These are phyloP conservation scores for Eriosoma lanigerum DNA, from an alignment of 1,140 invertebrate genomes.

Conservation along the genomic window DNA sequence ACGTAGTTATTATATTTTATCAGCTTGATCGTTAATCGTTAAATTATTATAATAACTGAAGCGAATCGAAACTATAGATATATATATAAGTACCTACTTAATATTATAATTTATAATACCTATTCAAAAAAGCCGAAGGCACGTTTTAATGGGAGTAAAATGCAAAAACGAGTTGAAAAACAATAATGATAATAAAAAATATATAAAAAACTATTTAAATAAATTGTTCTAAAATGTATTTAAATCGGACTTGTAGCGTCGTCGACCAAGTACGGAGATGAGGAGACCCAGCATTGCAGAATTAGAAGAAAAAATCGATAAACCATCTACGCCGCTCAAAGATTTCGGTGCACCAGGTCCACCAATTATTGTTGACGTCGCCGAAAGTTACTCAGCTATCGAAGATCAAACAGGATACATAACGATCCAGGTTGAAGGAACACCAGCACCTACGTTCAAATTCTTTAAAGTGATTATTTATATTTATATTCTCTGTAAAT, in stretches of 20 bases:
- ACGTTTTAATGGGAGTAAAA: neutral
- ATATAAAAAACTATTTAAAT: no score
- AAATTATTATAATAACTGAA: neutral
- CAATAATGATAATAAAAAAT: neutral
- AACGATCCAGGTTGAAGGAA: constrained; percentile 84
- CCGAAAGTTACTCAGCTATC: constrained; percentile 86
- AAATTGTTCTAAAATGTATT: neutral
- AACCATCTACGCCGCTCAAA: constrained; percentile 84
- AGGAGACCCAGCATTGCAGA: constrained; percentile 84
- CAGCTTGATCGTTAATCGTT: constrained; percentile 21
- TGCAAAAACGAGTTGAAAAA: neutral
- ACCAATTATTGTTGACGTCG: constrained; percentile 83
- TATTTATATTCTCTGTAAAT: no score
- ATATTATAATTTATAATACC: no score
- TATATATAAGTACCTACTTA: no score
- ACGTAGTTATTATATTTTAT: constrained; percentile 12
- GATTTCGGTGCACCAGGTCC: constrained; percentile 75
- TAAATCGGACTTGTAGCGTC: constrained; percentile 64
- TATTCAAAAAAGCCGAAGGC: neutral
- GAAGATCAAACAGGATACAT: constrained; percentile 91
- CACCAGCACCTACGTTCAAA: constrained; percentile 90
- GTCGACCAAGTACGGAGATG: constrained; percentile 81
- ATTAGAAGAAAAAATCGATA: constrained; percentile 84
- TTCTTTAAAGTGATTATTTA: constrained; percentile 83
- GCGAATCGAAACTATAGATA: no score